Conservation (phyloP, 1,140 invertebrate genomes). For the Drosophila subpulchrella region DNA sequence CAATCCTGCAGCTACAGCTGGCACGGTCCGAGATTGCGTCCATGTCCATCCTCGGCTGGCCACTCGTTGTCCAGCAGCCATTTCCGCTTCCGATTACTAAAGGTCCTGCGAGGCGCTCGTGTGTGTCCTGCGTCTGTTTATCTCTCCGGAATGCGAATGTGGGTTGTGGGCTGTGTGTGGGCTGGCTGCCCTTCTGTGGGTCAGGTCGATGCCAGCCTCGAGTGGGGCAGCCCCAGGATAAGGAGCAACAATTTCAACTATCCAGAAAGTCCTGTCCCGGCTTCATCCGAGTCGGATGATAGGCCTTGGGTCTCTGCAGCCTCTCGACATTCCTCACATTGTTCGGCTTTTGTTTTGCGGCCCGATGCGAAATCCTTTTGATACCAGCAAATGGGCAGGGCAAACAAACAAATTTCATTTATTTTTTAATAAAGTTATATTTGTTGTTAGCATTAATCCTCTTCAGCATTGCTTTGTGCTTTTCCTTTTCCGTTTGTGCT, state of each 20-base stretch:
- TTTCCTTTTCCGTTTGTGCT: constrained; percentile 6
- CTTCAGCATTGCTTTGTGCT: constrained; percentile 8
- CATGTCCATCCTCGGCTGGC: constrained; percentile 18
- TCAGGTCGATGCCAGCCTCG: constrained; percentile 46
- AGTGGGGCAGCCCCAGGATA: constrained; percentile 11
- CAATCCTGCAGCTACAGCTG: constrained; percentile 13
- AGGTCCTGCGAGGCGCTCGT: constrained; percentile 51
- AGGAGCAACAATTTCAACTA: constrained; percentile 65
- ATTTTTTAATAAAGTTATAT: constrained; percentile 83
- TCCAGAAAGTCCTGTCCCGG: constrained; percentile 37
- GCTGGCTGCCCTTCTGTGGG: constrained; percentile 7
- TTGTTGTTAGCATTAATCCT: constrained; percentile 77
- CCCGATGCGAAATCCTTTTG: constrained; percentile 57
- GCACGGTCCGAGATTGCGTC: constrained; percentile 11
- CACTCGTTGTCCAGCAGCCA: constrained; percentile 64
- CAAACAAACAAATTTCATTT: constrained; percentile 74
- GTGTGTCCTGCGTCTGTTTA: constrained; percentile 41
- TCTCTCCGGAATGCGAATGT: constrained; percentile 8
- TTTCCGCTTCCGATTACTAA: constrained; percentile 69
- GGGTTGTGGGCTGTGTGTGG: background rate
- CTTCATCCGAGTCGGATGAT: background rate
- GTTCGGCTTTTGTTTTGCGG: constrained; percentile 64
- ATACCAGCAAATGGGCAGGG: constrained; percentile 34
- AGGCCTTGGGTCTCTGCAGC: constrained; percentile 47
- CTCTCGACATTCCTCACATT: constrained; percentile 64